phyloP scores from a whole-genome alignment of 2,113 vertebrate genomes.

The Paramisgurnus dabryanus region DNA sequence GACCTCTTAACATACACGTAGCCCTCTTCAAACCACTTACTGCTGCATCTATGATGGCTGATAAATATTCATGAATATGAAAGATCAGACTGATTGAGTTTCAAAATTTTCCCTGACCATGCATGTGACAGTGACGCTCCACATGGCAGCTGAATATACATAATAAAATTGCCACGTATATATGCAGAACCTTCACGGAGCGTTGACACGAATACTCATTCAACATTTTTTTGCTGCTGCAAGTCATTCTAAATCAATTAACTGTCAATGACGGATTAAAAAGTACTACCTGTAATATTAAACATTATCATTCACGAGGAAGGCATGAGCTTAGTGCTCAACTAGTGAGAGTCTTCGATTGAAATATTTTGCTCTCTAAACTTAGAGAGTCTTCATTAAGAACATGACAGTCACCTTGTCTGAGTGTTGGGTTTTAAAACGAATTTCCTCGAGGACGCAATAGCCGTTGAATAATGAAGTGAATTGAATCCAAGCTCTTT shows the following conservation, averaged over 20 bases:
- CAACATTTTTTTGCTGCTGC: neutral
- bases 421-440: constrained; percentile 49
- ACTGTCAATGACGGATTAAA: neutral
- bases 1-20: no score
- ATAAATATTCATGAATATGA: constrained; percentile 44
- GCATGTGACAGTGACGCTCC: neutral
- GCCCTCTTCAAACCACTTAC: no score
- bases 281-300: constrained; percentile 3
- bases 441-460: constrained; percentile 37
- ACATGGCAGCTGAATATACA: neutral
- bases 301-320: constrained; percentile 18
- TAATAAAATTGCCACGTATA: neutral
- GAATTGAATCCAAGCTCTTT: constrained; percentile 48
- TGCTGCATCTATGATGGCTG: neutral
- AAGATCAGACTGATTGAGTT: constrained; percentile 34
- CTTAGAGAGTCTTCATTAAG: constrained; percentile 46
- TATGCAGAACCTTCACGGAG: neutral
- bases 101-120: neutral
- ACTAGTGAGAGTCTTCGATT: neutral
- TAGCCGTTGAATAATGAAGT: constrained; percentile 51
- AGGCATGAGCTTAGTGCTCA: constrained; percentile 1
- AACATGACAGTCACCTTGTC: constrained; percentile 53
- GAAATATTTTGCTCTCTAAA: constrained; percentile 32
- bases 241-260: constrained; percentile 15
- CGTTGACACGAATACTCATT: neutral